These are phyloP conservation scores for Pinna nobilis DNA, from an alignment of 1,140 invertebrate genomes.

Conservation along the genomic window DNA sequence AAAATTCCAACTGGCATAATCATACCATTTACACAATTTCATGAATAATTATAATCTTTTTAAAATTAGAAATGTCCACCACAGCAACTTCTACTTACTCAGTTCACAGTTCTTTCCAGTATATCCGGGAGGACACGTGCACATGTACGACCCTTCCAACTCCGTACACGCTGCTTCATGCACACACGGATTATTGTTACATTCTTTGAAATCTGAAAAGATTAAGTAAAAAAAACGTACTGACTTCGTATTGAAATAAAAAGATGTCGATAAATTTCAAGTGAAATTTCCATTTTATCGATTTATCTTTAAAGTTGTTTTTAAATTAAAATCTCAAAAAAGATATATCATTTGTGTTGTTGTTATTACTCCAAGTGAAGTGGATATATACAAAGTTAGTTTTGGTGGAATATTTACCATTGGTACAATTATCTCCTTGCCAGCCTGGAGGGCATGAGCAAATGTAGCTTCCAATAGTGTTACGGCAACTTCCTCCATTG, in stretches of 20 bases:
- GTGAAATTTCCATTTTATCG: neutral
- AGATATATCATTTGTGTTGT: too few relatives aligned
- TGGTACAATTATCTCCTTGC: constrained; percentile 93
- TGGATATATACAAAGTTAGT: too few relatives aligned
- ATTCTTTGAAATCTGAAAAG: constrained; percentile 79
- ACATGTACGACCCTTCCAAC: constrained; percentile 48
- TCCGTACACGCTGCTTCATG: constrained; percentile 76
- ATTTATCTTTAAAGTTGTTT: too few relatives aligned
- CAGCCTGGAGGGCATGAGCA: constrained; percentile 93
- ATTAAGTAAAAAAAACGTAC: neutral
- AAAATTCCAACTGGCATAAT: neutral
- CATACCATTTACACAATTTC: neutral
- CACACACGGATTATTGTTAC: constrained; percentile 82
- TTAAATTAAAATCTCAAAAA: too few relatives aligned
- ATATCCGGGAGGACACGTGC: constrained; percentile 77
- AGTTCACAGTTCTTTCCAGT: constrained; percentile 55
- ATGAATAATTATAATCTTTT: neutral
- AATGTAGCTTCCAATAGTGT: constrained; percentile 48
- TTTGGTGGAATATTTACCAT: constrained; percentile 81
- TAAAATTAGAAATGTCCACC: neutral
- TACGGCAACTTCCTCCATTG: constrained; percentile 93
- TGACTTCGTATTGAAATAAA: neutral
- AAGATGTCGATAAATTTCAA: neutral
- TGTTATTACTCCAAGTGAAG: neutral
- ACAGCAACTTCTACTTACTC: constrained; percentile 10